Evolutionary conservation across 1,140 invertebrate species (phyloP).

Genomic region (Leptinotarsa lineolata): DNA sequence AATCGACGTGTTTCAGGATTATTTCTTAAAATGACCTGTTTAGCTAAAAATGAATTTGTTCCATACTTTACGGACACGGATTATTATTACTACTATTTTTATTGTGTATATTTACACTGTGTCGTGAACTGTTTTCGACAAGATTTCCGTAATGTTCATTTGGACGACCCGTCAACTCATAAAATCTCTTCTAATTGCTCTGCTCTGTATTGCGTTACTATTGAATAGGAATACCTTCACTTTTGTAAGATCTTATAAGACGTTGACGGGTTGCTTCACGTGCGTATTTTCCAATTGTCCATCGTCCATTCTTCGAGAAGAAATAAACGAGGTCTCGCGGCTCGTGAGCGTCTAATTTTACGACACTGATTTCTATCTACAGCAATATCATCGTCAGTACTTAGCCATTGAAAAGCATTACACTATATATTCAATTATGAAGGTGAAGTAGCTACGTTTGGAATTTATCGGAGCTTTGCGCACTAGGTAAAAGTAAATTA

Average conservation of each 20-base stretch:
- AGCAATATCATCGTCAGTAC: conserved; percentile 6
- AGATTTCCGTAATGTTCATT: too few relatives aligned
- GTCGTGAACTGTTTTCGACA: too few relatives aligned
- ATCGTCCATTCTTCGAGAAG: not conserved
- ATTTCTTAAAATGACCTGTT: too few relatives aligned
- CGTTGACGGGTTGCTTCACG: not conserved
- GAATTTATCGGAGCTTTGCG: conserved; percentile 1
- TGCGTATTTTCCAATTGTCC: conserved; percentile 5
- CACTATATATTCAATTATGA: conserved; percentile 9
- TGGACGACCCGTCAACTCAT: not conserved
- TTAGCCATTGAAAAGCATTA: not conserved
- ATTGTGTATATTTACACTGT: too few relatives aligned
- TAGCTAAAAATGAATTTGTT: too few relatives aligned
- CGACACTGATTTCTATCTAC: not conserved
- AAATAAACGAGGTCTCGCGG: conserved; percentile 4
- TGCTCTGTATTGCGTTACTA: not conserved
- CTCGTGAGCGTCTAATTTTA: conserved; percentile 5
- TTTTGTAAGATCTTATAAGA: not conserved
- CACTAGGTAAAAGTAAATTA: not conserved
- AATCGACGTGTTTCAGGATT: too few relatives aligned
- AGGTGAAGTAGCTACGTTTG: not conserved
- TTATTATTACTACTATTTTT: too few relatives aligned
- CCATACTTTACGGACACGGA: too few relatives aligned
- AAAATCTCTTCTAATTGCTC: not conserved
- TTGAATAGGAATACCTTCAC: not conserved